Evolutionary conservation across 2,888 invertebrate species (phyloP).

Genomic region (Pachycephus smyrnensis): DNA sequence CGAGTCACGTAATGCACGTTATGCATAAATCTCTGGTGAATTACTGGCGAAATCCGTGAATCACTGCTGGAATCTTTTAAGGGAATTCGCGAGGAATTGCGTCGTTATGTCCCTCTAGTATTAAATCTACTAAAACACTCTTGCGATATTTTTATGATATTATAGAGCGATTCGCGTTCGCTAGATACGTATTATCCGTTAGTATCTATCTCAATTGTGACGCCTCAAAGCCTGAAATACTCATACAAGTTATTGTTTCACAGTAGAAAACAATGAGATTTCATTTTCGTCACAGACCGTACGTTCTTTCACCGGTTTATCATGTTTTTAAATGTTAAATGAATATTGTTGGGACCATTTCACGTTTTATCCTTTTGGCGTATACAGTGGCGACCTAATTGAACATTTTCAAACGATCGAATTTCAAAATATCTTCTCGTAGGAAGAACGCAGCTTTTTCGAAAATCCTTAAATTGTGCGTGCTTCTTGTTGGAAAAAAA

Average conservation of each 20-base stretch:
- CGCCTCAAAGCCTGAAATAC: background rate
- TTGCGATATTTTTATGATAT: background rate
- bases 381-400: background rate
- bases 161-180: slow-evolving; percentile 2
- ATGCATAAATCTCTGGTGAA: background rate
- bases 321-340: background rate
- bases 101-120: background rate
- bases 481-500: background rate
- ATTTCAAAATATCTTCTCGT: background rate
- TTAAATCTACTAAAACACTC: slow-evolving; percentile 1
- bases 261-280: background rate
- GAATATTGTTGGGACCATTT: background rate
- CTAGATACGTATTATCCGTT: background rate
- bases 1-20: background rate
- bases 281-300: background rate
- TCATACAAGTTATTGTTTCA: background rate
- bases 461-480: background rate
- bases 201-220: background rate
- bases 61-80: background rate
- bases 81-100: background rate
- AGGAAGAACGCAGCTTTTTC: background rate
- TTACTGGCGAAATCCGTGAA: background rate
- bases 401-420: background rate
- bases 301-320: background rate
- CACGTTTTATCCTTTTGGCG: background rate